Evolutionary conservation across 2,797 vertebrate species (phyloP).

Genomic region (Meda fulgida): DNA sequence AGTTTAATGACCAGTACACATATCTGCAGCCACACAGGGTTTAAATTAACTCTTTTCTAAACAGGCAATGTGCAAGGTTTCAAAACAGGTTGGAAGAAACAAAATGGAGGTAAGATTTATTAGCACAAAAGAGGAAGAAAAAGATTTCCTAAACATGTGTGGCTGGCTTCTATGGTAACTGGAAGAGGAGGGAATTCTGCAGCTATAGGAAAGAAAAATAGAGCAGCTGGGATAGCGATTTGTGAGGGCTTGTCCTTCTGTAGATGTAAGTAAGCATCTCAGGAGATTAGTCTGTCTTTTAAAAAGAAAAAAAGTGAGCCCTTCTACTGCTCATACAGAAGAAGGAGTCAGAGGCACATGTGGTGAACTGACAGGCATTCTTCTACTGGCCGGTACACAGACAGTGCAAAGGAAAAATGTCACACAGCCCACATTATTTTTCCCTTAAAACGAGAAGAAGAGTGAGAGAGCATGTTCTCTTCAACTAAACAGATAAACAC

Average conservation of each 20-base stretch:
- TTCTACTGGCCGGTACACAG: constrained; percentile 6
- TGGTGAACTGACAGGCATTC: constrained; percentile 54
- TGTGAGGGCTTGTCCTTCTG: constrained; percentile 56
- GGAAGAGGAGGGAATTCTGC: constrained; percentile 16
- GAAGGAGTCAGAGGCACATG: constrained; percentile 64
- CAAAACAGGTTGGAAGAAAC: constrained; percentile 13
- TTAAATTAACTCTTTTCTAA: constrained; percentile 13
- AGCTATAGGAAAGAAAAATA: constrained; percentile 46
- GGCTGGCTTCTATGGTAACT: constrained; percentile 57
- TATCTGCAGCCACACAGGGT: constrained; percentile 1
- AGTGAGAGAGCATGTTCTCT: constrained; percentile 12
- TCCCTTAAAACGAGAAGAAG: background rate
- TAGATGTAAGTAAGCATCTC: constrained; percentile 48
- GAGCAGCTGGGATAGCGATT: constrained; percentile 73
- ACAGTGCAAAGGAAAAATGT: constrained; percentile 16
- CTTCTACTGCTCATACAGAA: constrained; percentile 51
- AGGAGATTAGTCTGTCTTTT: constrained; percentile 45
- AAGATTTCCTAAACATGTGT: constrained; percentile 63
- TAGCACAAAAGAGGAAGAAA: constrained; percentile 34
- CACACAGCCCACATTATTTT: constrained; percentile 6
- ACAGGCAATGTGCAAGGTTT: constrained; percentile 5
- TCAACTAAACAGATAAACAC: background rate
- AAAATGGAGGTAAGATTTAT: constrained; percentile 21
- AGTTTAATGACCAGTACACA: background rate
- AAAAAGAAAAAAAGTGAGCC: constrained; percentile 44